Evolutionary conservation across 2,888 invertebrate genomes (phyloP), one percentile per base, ranked within the genome.

Genomic region (Disparrhopalites patrizii): DNA sequence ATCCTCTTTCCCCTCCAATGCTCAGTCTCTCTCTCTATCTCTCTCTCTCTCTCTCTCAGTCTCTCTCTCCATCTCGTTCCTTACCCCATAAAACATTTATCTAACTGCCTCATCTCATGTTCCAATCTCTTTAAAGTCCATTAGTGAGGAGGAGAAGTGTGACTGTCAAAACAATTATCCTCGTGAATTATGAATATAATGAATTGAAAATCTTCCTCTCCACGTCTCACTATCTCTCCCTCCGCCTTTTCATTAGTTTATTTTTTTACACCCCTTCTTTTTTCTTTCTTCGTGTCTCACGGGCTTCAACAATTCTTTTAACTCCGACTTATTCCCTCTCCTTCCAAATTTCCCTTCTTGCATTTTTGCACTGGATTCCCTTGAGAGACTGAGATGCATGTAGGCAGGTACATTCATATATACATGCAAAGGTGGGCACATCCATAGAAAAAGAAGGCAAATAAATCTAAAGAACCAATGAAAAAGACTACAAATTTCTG

Each of bases 81-180:
- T 36, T 7, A 7, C 7, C 8, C 15, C 7, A 15, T 36, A 15
- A 36, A 10, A 36, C 36, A 36, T 15, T 36, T 36, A 36, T 10
- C 15, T 36, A 36, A 15, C n/a, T n/a, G n/a, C n/a, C 36, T 2
- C 20, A 47, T 47, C 47, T 47, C 15, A 5, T 40, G 28, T 20
- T 8, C 40, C 20, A 25, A 61, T 61, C 61, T 52, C 61, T 61
- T 61, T 61, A 61, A 61, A 61, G 50, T 61, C 61, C 61, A 61
- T 61, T 61, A 61, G 61, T 10, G n/a, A 31, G 31, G 27, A 27
- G 28, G 47, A 50, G 36, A 51, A 61, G 61, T 61, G 61, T 51
- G 61, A 61, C 61, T 61, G 52, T 60, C 60, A 31, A 50, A 50
- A 60, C 50, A 60, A 60, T 60, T 60, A 60, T 47, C 20, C 13